Conservation (phyloP, 92 coral and sea anemone species). For the Hydrozoanthus gracilis region DNA sequence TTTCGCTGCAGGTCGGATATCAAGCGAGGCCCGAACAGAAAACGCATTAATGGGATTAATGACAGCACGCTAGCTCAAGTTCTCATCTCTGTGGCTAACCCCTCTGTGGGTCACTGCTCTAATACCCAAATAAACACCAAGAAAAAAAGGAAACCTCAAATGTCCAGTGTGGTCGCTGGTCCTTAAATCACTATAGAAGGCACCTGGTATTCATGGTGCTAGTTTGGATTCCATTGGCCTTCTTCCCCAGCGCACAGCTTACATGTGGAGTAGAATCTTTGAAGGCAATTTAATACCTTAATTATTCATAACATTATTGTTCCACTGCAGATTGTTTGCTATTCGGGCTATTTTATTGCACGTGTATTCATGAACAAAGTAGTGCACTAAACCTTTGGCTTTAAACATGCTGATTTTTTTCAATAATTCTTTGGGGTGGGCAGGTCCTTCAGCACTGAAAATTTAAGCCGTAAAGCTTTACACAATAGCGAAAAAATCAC, state of each 20-base stretch:
- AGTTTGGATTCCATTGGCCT: slow-evolving; percentile 79
- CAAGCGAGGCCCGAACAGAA: slow-evolving; percentile 10
- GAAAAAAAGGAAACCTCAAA: slow-evolving; percentile 5
- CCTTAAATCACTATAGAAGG: slow-evolving; percentile 81
- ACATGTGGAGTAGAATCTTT: slow-evolving; percentile 69
- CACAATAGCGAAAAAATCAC: slow-evolving; percentile 42
- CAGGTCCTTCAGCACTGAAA: slow-evolving; percentile 17
- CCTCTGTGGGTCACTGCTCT: slow-evolving; percentile 14
- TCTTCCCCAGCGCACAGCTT: slow-evolving; percentile 53
- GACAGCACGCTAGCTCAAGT: slow-evolving; percentile 11
- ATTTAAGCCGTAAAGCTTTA: slow-evolving; percentile 22
- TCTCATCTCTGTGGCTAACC: slow-evolving; percentile 46
- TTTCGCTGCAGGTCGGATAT: slow-evolving; percentile 47
- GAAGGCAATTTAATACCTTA: slow-evolving; percentile 73
- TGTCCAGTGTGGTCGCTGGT: slow-evolving; percentile 39
- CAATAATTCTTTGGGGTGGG: slow-evolving; percentile 41
- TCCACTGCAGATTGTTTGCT: slow-evolving; percentile 76
- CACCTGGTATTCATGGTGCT: slow-evolving; percentile 71
- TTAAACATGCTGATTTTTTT: slow-evolving; percentile 52
- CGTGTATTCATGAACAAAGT: slow-evolving; percentile 76
- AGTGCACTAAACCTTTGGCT: slow-evolving; percentile 38
- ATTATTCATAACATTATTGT: slow-evolving; percentile 76
- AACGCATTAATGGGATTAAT: slow-evolving; percentile 32
- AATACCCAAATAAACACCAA: slow-evolving; percentile 45
- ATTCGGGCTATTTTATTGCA: slow-evolving; percentile 65